Evolutionary conservation across 2,797 vertebrate species (phyloP).

Genomic region (Etheostoma perlongum): DNA sequence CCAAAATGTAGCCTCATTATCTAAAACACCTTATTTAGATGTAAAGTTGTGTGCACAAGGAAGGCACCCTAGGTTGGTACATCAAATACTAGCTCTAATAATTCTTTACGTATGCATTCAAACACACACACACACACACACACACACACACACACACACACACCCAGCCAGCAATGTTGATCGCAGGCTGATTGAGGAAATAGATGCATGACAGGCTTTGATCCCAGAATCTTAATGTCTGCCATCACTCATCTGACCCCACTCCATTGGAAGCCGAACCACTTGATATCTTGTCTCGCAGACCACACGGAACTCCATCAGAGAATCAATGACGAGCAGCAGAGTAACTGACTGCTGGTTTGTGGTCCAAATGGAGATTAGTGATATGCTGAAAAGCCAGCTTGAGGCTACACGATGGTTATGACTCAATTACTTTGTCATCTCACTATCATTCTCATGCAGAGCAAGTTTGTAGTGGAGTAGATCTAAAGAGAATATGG

Average conservation of each 20-base stretch:
- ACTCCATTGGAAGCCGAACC: slow-evolving; percentile 45
- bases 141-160: not conserved
- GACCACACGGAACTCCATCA: slow-evolving; percentile 30
- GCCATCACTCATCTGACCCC: slow-evolving; percentile 53
- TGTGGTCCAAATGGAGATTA: slow-evolving; percentile 48
- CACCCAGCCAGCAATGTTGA: slow-evolving; percentile 6
- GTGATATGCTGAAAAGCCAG: slow-evolving; percentile 20
- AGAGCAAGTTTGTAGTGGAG: slow-evolving; percentile 9
- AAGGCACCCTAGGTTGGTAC: not conserved
- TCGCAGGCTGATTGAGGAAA: slow-evolving; percentile 20
- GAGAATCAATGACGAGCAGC: slow-evolving; percentile 38
- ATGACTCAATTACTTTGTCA: slow-evolving; percentile 46
- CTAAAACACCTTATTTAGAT: not conserved
- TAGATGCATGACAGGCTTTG: slow-evolving; percentile 30
- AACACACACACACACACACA: not conserved
- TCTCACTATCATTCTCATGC: slow-evolving; percentile 27
- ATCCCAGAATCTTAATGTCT: slow-evolving; percentile 18
- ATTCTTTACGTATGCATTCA: not conserved
- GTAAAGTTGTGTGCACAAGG: not conserved
- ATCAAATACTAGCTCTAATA: not conserved
- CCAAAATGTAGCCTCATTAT: not conserved
- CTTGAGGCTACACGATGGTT: slow-evolving; percentile 33
- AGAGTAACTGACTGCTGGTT: slow-evolving; percentile 38
- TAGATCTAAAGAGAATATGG: not conserved
- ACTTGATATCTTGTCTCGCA: slow-evolving; percentile 38